These are phyloP conservation scores for Monoplex corrugatus DNA, from an alignment of 2,888 invertebrate genomes.

Conservation along the genomic window DNA sequence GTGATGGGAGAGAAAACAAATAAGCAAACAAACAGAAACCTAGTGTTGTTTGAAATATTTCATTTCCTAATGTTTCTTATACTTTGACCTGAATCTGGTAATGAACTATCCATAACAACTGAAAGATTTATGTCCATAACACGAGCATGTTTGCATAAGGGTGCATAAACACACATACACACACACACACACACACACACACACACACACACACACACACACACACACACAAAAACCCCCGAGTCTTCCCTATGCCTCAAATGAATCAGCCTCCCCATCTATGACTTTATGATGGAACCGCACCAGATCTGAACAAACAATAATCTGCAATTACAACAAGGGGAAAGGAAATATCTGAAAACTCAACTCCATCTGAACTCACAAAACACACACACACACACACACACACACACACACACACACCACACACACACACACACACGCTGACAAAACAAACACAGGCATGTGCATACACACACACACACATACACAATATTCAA, in stretches of 20 bases:
- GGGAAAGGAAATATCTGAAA: background rate
- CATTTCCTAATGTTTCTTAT: background rate
- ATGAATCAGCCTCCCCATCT: too few relatives aligned
- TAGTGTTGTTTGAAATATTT: background rate
- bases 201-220: constrained; percentile 32
- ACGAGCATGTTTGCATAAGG: background rate
- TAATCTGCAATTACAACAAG: background rate
- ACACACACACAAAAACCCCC: background rate
- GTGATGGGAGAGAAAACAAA: background rate
- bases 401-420: too few relatives aligned
- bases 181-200: constrained; percentile 22
- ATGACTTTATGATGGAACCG: too few relatives aligned
- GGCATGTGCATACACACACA: background rate
- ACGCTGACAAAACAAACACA: background rate
- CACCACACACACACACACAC: background rate
- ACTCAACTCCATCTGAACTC: background rate
- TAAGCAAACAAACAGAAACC: too few relatives aligned
- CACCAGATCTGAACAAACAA: background rate
- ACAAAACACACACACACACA: background rate
- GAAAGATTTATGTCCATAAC: background rate
- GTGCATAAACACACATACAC: background rate
- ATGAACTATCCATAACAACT: background rate
- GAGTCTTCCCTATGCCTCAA: too few relatives aligned
- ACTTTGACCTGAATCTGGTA: background rate
- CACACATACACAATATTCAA: too few relatives aligned